Conservation (phyloP, 2,888 invertebrate species). For the Orchesella flavescens region DNA sequence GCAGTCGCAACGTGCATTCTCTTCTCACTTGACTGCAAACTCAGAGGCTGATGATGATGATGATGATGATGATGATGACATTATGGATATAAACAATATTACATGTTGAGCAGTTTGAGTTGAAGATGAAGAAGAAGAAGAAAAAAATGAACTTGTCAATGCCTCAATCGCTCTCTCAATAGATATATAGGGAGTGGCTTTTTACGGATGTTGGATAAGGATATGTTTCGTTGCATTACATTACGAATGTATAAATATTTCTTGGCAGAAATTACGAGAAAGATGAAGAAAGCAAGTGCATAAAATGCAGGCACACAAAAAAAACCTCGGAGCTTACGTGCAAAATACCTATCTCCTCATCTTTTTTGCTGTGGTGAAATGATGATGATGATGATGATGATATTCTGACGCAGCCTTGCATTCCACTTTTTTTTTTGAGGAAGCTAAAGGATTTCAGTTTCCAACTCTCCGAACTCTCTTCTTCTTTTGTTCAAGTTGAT, state of each 20-base stretch:
- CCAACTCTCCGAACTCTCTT: too few species aligned
- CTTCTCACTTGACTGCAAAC: not conserved
- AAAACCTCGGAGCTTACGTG: not conserved
- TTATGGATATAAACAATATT: not conserved
- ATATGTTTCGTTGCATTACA: too few species aligned
- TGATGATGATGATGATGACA: too few species aligned
- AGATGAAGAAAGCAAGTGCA: not conserved
- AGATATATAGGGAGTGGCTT: not conserved
- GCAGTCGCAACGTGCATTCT: not conserved
- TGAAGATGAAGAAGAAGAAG: not conserved
- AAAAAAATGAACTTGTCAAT: not conserved
- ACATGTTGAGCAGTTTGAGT: not conserved
- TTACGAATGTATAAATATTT: not conserved
- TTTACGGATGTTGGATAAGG: too few species aligned
- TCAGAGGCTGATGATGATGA: too few species aligned
- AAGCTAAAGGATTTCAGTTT: conserved; percentile 5
- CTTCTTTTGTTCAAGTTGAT: not conserved
- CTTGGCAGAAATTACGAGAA: not conserved
- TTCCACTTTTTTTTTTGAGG: not conserved
- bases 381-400: too few species aligned
- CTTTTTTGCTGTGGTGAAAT: conserved; percentile 1
- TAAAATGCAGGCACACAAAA: not conserved
- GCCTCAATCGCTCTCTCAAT: not conserved
- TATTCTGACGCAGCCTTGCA: too few species aligned
- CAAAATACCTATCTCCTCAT: not conserved